A percentile compares a stretch with the other conserved stretches of the same genome.
Evolutionary conservation across 1,140 invertebrate genomes (phyloP).

Genomic region (Caerostris extrusa): DNA sequence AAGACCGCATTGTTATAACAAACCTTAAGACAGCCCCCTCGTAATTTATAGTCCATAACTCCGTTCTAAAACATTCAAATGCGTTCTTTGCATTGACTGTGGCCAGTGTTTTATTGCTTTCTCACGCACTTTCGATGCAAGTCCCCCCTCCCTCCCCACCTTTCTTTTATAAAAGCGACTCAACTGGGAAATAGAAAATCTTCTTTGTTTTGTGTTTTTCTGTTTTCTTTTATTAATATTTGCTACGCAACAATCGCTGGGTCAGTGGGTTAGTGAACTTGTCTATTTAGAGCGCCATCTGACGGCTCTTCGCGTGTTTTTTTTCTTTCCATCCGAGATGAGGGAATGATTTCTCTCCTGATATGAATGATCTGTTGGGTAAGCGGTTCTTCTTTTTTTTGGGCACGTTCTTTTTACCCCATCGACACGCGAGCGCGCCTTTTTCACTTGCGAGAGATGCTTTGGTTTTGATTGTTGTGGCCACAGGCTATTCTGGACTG

Average conservation of each 20-base stretch:
- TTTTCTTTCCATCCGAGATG: slow-evolving; percentile 6
- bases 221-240: slow-evolving; percentile 61
- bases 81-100: not conserved
- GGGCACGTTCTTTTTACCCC: not conserved
- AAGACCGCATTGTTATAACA: not conserved
- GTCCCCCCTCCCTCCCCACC: not conserved
- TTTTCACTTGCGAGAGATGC: not conserved
- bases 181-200: slow-evolving; percentile 62
- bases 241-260: slow-evolving; percentile 68
- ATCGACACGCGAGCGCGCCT: slow-evolving; percentile 26
- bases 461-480: not conserved
- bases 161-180: slow-evolving; percentile 57
- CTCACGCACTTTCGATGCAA: slow-evolving; percentile 39
- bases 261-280: slow-evolving; percentile 75
- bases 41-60: slow-evolving; percentile 52
- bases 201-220: not conserved
- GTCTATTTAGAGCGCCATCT: slow-evolving; percentile 69
- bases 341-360: not conserved
- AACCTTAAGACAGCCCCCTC: not conserved
- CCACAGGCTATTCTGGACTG: too few species aligned
- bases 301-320: not conserved
- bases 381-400: slow-evolving; percentile 42
- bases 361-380: not conserved
- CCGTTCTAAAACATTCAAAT: not conserved
- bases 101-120: slow-evolving; percentile 63